Evolutionary conservation across 1,140 invertebrate genomes (phyloP).

Genomic region (Drosophila erecta): DNA sequence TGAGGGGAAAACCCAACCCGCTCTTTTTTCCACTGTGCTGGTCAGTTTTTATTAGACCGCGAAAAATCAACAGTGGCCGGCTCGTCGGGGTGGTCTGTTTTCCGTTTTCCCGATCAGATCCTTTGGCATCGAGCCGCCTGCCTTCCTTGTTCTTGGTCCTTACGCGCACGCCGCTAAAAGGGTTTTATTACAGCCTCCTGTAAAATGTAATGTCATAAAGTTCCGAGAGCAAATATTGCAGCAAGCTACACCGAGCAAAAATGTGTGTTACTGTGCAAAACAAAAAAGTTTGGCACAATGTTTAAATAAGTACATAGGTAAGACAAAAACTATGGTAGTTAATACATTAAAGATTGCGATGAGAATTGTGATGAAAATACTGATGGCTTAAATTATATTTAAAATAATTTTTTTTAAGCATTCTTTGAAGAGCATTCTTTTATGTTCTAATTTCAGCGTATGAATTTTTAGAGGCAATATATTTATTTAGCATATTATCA

Average conservation of each 20-base stretch:
- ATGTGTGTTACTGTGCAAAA: background rate
- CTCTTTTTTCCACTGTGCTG: constrained; percentile 28
- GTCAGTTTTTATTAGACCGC: constrained; percentile 76
- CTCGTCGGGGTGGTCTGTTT: constrained; percentile 59
- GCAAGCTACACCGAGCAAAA: constrained; percentile 1
- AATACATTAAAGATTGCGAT: too few relatives aligned
- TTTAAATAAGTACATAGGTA: too few relatives aligned
- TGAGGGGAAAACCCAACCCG: constrained; percentile 37
- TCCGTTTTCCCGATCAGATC: constrained; percentile 10
- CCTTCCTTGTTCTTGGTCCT: constrained; percentile 41
- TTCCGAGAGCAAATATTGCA: constrained; percentile 45
- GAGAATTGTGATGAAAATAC: too few relatives aligned
- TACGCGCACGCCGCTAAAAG: constrained; percentile 65
- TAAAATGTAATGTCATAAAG: constrained; percentile 68
- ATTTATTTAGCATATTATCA: too few relatives aligned
- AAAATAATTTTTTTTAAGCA: too few relatives aligned
- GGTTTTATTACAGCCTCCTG: constrained; percentile 67
- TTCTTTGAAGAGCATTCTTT: too few relatives aligned
- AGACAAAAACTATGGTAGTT: too few relatives aligned
- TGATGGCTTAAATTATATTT: too few relatives aligned
- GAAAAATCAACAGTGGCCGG: constrained; percentile 81
- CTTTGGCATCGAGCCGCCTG: constrained; percentile 24
- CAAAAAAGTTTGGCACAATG: background rate
- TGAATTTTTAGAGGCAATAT: too few relatives aligned
- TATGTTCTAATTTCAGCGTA: too few relatives aligned